Conservation (phyloP, 2,113 vertebrate species). For the Lagenorhynchus albirostris region DNA sequence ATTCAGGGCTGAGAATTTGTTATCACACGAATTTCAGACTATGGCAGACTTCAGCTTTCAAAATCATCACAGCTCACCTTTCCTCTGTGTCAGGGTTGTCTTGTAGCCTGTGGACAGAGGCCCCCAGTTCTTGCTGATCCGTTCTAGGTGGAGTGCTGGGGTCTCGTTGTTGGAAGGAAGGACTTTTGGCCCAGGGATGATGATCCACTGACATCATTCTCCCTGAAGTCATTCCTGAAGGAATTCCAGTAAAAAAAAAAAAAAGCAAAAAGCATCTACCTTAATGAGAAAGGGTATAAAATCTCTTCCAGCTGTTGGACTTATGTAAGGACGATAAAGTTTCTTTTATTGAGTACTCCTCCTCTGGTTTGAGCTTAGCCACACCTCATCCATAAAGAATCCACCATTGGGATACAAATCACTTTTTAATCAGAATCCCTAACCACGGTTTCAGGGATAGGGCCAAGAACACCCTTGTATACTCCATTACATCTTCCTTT, state of each 20-base stretch:
- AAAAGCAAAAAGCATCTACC: not conserved
- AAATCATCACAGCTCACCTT: not conserved
- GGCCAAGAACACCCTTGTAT: not conserved
- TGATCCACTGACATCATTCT: slow-evolving; percentile 34
- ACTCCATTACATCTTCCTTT: not conserved
- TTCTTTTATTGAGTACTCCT: not conserved
- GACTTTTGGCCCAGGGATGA: not conserved
- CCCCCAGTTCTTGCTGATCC: not conserved
- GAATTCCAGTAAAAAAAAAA: not conserved
- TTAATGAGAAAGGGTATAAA: slow-evolving; percentile 28
- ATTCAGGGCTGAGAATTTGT: slow-evolving; percentile 1
- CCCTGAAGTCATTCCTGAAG: slow-evolving; percentile 28
- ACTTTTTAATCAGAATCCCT: slow-evolving; percentile 48
- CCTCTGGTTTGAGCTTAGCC: not conserved
- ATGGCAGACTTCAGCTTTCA: not conserved
- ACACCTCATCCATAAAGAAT: slow-evolving; percentile 20
- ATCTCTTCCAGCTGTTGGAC: slow-evolving; percentile 63
- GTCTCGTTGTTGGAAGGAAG: not conserved
- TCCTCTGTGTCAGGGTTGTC: not conserved
- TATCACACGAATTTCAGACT: slow-evolving; percentile 9
- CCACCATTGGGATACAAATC: not conserved
- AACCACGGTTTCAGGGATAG: not conserved
- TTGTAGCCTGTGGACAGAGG: not conserved
- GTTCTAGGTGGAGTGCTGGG: not conserved
- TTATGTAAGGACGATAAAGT: not conserved